A percentile compares a stretch with the other conserved stretches of the same genome.
phyloP scores from a whole-genome alignment of 2,888 invertebrate species.

The Habrosyne pyritoides region DNA sequence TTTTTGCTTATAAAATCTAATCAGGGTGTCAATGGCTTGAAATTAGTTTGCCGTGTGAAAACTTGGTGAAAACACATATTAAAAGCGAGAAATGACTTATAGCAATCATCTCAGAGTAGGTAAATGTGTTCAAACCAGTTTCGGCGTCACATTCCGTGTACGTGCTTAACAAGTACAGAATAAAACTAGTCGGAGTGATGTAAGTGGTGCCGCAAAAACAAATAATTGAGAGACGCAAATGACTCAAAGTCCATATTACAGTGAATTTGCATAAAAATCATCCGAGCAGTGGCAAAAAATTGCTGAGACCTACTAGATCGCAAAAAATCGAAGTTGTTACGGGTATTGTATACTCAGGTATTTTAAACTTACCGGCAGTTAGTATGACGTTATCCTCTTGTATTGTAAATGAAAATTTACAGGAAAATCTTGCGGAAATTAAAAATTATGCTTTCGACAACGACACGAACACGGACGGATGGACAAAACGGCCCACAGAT shows the following conservation, averaged over 20 bases:
- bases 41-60: neutral
- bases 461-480: constrained; percentile 3
- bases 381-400: neutral
- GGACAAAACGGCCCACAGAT: neutral
- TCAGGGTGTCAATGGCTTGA: no score
- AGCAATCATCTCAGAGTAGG: neutral
- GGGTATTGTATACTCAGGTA: neutral
- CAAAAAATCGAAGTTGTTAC: neutral
- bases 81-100: neutral
- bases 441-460: constrained; percentile 11
- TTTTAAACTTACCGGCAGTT: constrained; percentile 12
- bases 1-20: no score
- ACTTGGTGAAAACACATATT: neutral
- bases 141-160: neutral
- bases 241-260: constrained; percentile 2
- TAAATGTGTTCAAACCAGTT: constrained; percentile 1
- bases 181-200: neutral
- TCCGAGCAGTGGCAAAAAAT: neutral
- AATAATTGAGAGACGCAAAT: neutral
- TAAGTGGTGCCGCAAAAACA: neutral
- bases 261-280: constrained; percentile 5
- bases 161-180: neutral
- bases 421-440: constrained; percentile 10
- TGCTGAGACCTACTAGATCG: neutral
- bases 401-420: neutral